Conservation (phyloP, 2,113 vertebrate species). For the Melanerpes aurifrons region DNA sequence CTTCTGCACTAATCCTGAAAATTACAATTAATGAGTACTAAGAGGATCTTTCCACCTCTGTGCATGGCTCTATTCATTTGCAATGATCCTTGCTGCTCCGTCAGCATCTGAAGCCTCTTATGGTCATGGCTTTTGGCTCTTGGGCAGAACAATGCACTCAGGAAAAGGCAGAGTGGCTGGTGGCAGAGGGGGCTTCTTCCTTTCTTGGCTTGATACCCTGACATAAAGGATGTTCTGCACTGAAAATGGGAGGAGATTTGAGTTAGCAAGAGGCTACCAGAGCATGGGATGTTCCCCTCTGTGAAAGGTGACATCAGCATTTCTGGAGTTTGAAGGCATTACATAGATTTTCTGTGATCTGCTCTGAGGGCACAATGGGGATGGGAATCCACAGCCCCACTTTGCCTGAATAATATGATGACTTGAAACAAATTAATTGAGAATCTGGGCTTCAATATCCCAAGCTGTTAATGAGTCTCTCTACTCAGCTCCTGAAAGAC, state of each 20-base stretch:
- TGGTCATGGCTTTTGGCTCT: not conserved
- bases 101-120: not conserved
- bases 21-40: slow-evolving; percentile 67
- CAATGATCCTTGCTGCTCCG: slow-evolving; percentile 9
- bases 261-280: not conserved
- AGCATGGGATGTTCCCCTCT: fast-evolving
- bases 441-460: not conserved
- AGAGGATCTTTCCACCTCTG: slow-evolving; percentile 64
- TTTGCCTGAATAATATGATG: not conserved
- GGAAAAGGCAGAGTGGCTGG: not conserved
- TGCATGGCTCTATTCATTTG: slow-evolving; percentile 5
- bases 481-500: not conserved
- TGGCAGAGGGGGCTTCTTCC: not conserved
- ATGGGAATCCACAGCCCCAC: not conserved
- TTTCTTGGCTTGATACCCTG: not conserved
- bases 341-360: not conserved
- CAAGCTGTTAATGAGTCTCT: not conserved
- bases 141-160: not conserved
- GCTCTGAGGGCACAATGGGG: not conserved
- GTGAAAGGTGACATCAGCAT: fast-evolving
- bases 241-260: not conserved
- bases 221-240: not conserved
- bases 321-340: not conserved
- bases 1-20: slow-evolving; percentile 68
- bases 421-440: not conserved